A percentile compares a stretch with the other conserved stretches of the same genome.
Evolutionary conservation across 1,140 invertebrate species (phyloP).

Genomic region (Lordiphosa collinella): DNA sequence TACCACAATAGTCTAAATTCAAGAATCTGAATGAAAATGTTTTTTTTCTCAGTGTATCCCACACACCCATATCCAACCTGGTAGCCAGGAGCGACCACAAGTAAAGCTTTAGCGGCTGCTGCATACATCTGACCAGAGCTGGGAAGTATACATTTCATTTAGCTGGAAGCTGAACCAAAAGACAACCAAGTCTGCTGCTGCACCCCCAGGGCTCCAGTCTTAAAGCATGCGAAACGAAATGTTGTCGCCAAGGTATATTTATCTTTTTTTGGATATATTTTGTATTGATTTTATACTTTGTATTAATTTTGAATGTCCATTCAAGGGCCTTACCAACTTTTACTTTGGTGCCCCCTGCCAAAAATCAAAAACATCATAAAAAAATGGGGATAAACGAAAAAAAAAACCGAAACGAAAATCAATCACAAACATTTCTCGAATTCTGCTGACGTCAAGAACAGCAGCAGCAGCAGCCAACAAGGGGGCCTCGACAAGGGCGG

Average conservation of each 20-base stretch:
- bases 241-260: too few species aligned
- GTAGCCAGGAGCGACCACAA: slow-evolving; percentile 16
- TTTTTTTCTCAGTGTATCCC: too few species aligned
- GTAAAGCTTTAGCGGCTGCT: not conserved
- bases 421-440: slow-evolving; percentile 37
- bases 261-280: not conserved
- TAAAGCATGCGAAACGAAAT: too few species aligned
- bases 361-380: slow-evolving; percentile 6
- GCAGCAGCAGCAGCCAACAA: not conserved
- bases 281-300: not conserved
- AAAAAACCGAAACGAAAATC: slow-evolving; percentile 39
- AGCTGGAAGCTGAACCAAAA: not conserved
- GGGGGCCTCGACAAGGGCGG: not conserved
- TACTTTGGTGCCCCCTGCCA: not conserved
- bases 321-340: not conserved
- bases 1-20: too few species aligned
- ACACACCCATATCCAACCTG: too few species aligned
- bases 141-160: slow-evolving; percentile 13
- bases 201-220: too few species aligned
- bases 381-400: not conserved
- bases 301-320: slow-evolving; percentile 15
- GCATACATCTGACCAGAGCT: not conserved
- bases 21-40: too few species aligned
- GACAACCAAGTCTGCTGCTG: too few species aligned
- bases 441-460: slow-evolving; percentile 38